phyloP scores from a whole-genome alignment of 2,888 invertebrate genomes.

The Sceliomorpha sp. region DNA sequence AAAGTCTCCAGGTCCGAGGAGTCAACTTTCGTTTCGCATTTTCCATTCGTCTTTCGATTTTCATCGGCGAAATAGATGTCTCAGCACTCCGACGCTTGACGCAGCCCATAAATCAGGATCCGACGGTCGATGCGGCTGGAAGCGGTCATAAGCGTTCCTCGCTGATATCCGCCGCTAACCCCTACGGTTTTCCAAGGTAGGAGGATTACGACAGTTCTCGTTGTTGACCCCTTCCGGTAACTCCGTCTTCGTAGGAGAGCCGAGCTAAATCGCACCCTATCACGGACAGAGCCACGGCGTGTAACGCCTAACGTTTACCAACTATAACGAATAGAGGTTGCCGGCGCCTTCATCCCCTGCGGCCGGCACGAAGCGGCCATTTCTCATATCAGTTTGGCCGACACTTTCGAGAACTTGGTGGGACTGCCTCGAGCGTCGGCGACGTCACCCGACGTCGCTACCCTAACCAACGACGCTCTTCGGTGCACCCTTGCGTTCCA shows the following conservation, averaged over 20 bases:
- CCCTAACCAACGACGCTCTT: conserved; percentile 51
- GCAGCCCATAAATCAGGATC: conserved; percentile 78
- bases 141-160: conserved; percentile 76
- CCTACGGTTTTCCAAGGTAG: conserved; percentile 2
- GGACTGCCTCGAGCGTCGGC: conserved; percentile 71
- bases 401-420: conserved; percentile 79
- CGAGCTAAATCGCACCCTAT: conserved; percentile 57
- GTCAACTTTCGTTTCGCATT: conserved; percentile 21
- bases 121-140: conserved; percentile 77
- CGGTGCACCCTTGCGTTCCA: conserved; percentile 30
- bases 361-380: conserved; percentile 78
- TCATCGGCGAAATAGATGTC: conserved; percentile 66
- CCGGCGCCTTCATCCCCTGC: conserved; percentile 72
- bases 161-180: conserved; percentile 33
- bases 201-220: conserved; percentile 16
- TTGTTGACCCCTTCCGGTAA: conserved; percentile 47
- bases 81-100: conserved; percentile 66
- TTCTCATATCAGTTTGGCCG: conserved; percentile 80
- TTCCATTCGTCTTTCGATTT: conserved; percentile 58
- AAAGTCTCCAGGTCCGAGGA: conserved; percentile 15
- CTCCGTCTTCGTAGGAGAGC: conserved; percentile 51
- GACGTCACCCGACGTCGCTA: conserved; percentile 74
- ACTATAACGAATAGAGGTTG: conserved; percentile 74
- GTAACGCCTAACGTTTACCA: conserved; percentile 68
- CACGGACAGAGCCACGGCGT: conserved; percentile 45